Percentiles rank a stretch among this genome's conserved stretches.
These are phyloP conservation scores for Leptocoma aspasia DNA, from an alignment of 2,113 vertebrate species.

Conservation along the genomic window DNA sequence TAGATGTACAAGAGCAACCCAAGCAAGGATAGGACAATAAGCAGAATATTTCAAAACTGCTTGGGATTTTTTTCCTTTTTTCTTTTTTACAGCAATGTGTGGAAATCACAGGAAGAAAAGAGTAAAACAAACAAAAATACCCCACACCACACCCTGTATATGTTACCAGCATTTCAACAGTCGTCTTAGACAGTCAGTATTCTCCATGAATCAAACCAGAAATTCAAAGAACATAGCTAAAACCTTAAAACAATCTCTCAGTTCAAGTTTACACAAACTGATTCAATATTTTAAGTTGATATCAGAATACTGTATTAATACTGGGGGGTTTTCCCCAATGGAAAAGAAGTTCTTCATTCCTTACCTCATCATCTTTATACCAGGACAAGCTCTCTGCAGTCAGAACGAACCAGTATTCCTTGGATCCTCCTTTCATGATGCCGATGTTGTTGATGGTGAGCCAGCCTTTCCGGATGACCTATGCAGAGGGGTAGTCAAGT, in stretches of 20 bases:
- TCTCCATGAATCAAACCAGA: background rate
- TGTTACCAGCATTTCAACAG: background rate
- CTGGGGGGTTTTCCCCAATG: fast-evolving
- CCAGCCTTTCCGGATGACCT: slow-evolving; percentile 94
- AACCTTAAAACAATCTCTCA: background rate
- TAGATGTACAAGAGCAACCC: background rate
- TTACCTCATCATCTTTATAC: slow-evolving; percentile 99
- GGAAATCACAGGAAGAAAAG: background rate
- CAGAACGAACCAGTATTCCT: slow-evolving; percentile 97
- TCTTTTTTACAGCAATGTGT: background rate
- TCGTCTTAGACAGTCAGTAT: background rate
- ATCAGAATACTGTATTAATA: background rate
- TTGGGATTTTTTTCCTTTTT: background rate
- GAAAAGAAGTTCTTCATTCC: background rate
- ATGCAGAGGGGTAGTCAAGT: slow-evolving; percentile 49
- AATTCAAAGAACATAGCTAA: background rate
- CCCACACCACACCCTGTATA: background rate
- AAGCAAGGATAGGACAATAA: background rate
- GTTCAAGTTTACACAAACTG: background rate
- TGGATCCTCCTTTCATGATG: slow-evolving; percentile 98
- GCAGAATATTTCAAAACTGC: background rate
- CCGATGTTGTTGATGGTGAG: slow-evolving; percentile 95
- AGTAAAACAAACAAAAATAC: background rate
- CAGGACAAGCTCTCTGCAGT: slow-evolving; percentile 95
- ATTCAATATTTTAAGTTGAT: background rate